Evolutionary conservation across 2,113 vertebrate species (phyloP), one percentile per base, ranked within the genome.

Genomic region (Mugil cephalus): DNA sequence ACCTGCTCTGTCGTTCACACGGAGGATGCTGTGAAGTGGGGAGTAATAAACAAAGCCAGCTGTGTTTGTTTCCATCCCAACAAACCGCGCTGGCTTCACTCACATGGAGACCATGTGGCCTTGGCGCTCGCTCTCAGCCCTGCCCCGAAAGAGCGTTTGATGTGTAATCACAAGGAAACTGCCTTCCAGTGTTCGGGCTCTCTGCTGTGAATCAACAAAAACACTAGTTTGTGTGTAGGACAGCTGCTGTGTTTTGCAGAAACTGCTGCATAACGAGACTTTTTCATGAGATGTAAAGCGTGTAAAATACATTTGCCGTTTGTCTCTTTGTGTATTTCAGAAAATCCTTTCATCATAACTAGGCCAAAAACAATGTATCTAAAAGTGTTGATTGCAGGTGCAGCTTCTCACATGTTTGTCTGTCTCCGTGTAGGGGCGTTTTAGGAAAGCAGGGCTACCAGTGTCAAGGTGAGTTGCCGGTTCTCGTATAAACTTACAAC

Each of bases 381-480:
- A n/a, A n/a, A n/a, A n/a, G n/a, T n/a, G n/a, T 30, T 30, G 24
- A 30, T 30, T 30, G 3, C 5, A 30, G 24, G 24, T 30, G 24
- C 24, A 30, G 5, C 24, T 30, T 30, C 24, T 30, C 24, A 30
- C 24, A 30, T 35, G 47, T 53, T 14, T 36, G n/a, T 40, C 39
- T 21, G 5, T 11, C 77, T 47, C 40, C 51, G 48, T 11, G 69
- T 92, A 99, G 98, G 98, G 98, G 98, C 77, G 97, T 99, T 88
- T 95, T 99, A 93, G 98, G 98, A 89, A 99, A 99, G 91, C 98
- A 99, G 90, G 98, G 98, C 76, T 99, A 99, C 92, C 98, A 99
- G 66, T 99, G 98, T 94, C 98, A 99, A 96, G 97, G 97, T 99
- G 95, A 97, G 97, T 3, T 30, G 24, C 24, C 5, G 24, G 24